A percentile compares a stretch with the other conserved stretches of the same genome.
phyloP scores from a whole-genome alignment of 2,113 vertebrate genomes.

The Willisornis vidua region DNA sequence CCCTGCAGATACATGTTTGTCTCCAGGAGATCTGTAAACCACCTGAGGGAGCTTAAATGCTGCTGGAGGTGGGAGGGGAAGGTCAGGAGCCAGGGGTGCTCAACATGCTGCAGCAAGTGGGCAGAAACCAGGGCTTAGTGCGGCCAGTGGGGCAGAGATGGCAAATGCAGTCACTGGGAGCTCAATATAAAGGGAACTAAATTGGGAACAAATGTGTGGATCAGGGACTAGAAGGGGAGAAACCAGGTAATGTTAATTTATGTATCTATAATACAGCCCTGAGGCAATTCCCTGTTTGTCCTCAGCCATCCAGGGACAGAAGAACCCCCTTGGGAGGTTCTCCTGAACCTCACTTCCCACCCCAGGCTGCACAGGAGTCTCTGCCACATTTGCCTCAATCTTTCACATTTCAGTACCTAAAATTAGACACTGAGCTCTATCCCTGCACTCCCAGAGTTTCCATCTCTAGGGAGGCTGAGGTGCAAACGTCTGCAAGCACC shows the following conservation, averaged over 20 bases:
- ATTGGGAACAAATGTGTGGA: background rate
- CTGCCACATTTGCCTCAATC: background rate
- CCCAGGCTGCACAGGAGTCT: background rate
- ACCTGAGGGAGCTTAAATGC: background rate
- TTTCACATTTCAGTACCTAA: background rate
- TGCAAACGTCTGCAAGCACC: background rate
- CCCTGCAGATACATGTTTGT: accelerated
- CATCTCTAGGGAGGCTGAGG: background rate
- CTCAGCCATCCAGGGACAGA: background rate
- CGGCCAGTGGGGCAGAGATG: background rate
- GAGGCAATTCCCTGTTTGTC: background rate
- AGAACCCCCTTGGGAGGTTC: background rate
- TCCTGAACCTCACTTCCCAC: background rate
- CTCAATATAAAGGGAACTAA: background rate
- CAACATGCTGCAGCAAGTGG: accelerated
- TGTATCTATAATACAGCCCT: background rate
- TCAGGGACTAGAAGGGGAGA: background rate
- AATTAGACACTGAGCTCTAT: background rate
- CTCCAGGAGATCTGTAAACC: background rate
- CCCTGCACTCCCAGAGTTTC: background rate
- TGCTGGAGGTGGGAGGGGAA: background rate
- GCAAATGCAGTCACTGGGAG: background rate
- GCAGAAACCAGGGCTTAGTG: background rate
- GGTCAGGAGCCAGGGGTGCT: accelerated
- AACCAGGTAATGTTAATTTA: background rate